Evolutionary conservation across 2,888 invertebrate species (phyloP).

Genomic region (Lithophane ornitopus): DNA sequence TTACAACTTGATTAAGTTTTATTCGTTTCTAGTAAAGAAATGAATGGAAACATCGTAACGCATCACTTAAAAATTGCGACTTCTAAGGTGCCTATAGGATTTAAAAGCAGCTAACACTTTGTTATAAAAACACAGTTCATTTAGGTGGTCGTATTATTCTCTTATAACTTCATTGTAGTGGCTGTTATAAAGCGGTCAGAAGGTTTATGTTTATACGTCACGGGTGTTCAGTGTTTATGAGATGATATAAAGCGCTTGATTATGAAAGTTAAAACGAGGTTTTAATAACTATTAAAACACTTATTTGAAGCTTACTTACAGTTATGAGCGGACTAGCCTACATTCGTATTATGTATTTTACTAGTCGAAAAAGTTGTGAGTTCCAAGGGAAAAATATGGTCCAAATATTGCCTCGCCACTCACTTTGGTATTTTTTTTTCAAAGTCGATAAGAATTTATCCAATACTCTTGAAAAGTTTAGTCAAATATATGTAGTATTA

Average conservation of each 20-base stretch:
- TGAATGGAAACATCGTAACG: background rate
- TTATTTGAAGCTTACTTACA: background rate
- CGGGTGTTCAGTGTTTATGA: constrained; percentile 23
- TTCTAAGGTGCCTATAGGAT: background rate
- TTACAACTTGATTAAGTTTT: constrained; percentile 25
- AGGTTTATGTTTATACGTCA: constrained; percentile 13
- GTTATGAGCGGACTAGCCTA: background rate
- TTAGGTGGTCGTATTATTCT: background rate
- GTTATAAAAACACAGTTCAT: background rate
- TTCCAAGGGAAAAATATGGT: background rate
- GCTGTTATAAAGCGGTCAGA: background rate
- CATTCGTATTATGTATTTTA: background rate
- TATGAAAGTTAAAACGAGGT: constrained; percentile 7
- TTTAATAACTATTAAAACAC: constrained; percentile 12
- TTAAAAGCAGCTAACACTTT: background rate
- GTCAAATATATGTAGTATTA: no score
- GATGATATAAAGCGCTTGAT: constrained; percentile 16
- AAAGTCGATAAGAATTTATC: background rate
- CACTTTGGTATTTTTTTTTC: background rate
- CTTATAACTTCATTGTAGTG: constrained; percentile 14
- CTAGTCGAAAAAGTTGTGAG: background rate
- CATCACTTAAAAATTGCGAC: background rate
- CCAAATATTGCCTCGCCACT: background rate
- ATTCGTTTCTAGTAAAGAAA: background rate
- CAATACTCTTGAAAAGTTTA: background rate